Conservation (phyloP, 2,888 invertebrate genomes). For the Tiliacea citrago region DNA sequence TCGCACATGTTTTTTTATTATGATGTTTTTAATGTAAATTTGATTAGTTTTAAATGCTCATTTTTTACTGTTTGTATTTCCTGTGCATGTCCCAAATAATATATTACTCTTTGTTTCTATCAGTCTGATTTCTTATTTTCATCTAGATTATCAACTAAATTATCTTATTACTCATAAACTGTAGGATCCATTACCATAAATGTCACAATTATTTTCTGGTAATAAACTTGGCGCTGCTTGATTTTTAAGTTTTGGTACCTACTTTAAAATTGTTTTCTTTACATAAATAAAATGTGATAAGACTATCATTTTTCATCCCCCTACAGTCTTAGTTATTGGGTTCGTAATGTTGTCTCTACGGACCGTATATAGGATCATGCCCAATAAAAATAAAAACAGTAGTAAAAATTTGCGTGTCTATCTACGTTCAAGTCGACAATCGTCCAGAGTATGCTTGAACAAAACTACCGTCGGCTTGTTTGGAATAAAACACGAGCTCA, state of each 20-base stretch:
- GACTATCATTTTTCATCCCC: not conserved
- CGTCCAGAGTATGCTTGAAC: constrained; percentile 71
- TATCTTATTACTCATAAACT: too few relatives aligned
- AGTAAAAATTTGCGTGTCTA: constrained; percentile 54
- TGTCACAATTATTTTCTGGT: not conserved
- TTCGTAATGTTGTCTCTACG: not conserved
- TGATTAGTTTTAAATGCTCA: too few relatives aligned
- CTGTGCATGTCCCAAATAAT: too few relatives aligned
- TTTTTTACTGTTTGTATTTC: too few relatives aligned
- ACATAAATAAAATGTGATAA: not conserved
- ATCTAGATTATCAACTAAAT: too few relatives aligned
- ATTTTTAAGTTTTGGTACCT: too few relatives aligned
- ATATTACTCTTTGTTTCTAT: too few relatives aligned
- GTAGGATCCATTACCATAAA: too few relatives aligned
- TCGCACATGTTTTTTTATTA: too few relatives aligned
- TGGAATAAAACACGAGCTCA: constrained; percentile 76
- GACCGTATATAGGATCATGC: not conserved
- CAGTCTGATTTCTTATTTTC: too few relatives aligned
- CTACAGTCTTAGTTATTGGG: not conserved
- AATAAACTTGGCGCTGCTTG: not conserved
- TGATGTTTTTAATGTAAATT: too few relatives aligned
- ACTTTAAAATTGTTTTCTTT: not conserved
- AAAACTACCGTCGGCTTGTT: constrained; percentile 71
- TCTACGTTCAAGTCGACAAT: constrained; percentile 63
- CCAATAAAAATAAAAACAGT: constrained; percentile 30